phyloP scores from a whole-genome alignment of 2,888 invertebrate genomes.

The Arge pagana region DNA sequence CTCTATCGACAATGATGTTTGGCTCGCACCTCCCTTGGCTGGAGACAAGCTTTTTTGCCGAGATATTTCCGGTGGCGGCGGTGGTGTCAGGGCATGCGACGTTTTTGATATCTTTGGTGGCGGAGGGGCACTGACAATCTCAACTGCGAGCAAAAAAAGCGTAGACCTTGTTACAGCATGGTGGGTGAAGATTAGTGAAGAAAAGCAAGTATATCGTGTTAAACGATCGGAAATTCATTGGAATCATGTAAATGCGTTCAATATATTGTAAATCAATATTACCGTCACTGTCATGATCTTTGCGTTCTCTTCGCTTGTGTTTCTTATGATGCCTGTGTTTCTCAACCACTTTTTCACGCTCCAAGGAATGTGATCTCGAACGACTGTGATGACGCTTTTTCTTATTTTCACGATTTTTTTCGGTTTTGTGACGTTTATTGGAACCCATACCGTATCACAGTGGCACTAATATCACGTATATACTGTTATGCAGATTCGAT shows the following conservation, averaged over 20 bases:
- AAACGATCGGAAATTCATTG: too few relatives aligned
- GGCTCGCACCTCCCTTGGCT: constrained; percentile 54
- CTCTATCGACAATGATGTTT: constrained; percentile 73
- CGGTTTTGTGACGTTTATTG: constrained; percentile 69
- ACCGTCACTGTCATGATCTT: constrained; percentile 57
- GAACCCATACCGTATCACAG: too few relatives aligned
- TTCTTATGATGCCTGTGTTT: constrained; percentile 57
- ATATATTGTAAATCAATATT: too few relatives aligned
- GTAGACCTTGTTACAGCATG: not conserved
- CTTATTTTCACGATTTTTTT: constrained; percentile 64
- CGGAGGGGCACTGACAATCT: constrained; percentile 55
- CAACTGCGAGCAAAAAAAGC: constrained; percentile 41
- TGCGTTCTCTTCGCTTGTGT: constrained; percentile 54
- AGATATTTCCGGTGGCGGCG: constrained; percentile 52
- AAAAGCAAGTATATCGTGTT: too few relatives aligned
- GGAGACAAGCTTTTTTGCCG: constrained; percentile 44
- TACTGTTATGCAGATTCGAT: too few relatives aligned
- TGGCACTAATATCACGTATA: too few relatives aligned
- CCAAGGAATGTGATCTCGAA: constrained; percentile 60
- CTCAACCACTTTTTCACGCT: constrained; percentile 51
- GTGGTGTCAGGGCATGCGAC: constrained; percentile 43
- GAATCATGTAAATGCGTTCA: too few relatives aligned
- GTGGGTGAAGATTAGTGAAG: too few relatives aligned
- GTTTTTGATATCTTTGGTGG: constrained; percentile 55
- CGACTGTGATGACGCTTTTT: constrained; percentile 70